Percentiles rank a stretch among this genome's conserved stretches.
These are phyloP conservation scores for Brachypalpus laphriformis DNA, from an alignment of 2,888 invertebrate genomes.

Conservation along the genomic window DNA sequence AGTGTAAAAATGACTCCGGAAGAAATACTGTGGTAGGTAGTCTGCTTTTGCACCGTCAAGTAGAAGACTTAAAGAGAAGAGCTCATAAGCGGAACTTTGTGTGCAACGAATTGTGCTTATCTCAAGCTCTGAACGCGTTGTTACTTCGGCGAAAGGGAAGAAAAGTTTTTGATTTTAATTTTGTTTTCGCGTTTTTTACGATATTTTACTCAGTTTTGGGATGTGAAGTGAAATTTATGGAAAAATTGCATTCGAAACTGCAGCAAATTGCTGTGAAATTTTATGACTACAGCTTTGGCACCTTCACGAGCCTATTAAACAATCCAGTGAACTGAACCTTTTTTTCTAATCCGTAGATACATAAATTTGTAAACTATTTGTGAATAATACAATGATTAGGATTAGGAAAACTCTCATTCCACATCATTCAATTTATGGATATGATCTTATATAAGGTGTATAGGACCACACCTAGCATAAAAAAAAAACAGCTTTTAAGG, in stretches of 20 bases:
- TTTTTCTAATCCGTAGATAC: too few species aligned
- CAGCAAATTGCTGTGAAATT: background rate
- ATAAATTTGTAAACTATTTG: too few species aligned
- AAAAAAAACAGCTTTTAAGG: too few species aligned
- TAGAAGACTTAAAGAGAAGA: slow-evolving; percentile 32
- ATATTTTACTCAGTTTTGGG: background rate
- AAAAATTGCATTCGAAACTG: background rate
- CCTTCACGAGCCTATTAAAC: too few species aligned
- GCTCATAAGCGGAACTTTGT: slow-evolving; percentile 42
- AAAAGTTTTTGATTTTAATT: slow-evolving; percentile 1
- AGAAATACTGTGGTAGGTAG: slow-evolving; percentile 27
- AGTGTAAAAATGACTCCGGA: slow-evolving; percentile 46
- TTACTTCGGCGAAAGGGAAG: background rate
- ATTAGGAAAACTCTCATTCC: too few species aligned
- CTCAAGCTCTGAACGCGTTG: background rate
- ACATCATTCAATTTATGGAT: too few species aligned
- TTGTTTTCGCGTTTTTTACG: background rate
- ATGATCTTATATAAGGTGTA: too few species aligned
- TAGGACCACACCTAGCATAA: too few species aligned
- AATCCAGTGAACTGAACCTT: too few species aligned
- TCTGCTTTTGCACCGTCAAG: slow-evolving; percentile 32
- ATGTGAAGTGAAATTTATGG: background rate
- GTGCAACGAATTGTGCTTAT: slow-evolving; percentile 22
- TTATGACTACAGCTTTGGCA: too few species aligned
- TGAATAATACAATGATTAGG: too few species aligned